Evolutionary conservation across 2,797 vertebrate genomes (phyloP), one percentile per base, ranked within the genome.

Genomic region (Sebastes minor): DNA sequence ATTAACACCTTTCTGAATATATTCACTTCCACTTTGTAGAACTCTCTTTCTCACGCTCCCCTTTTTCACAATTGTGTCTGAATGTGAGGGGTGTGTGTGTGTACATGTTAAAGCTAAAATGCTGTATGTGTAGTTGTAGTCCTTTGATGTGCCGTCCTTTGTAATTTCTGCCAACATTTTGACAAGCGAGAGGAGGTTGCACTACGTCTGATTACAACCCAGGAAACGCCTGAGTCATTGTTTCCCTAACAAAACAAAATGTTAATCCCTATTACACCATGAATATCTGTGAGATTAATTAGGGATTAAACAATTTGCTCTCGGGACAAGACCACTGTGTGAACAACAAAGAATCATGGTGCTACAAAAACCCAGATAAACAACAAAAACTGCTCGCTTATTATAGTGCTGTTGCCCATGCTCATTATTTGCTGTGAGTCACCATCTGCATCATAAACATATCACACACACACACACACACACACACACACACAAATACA

Each of bases 141-240:
- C 84, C 90, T 95, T 95, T 95, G 94, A 96, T 94, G 92, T 91
- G 72, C 81, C 52, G 64, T 63, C 81, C 88, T 91, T 93, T 93
- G 89, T 93, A 82, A 93, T 86, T 89, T 82, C 84, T 84, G 93
- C 93, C 93, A 93, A 90, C 90, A 89, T 90, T 55, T 49, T 83
- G 80, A 87, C 80, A 86, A 80, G 87, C 74, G 55, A 82, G 74
- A 66, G 56, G 76, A 81, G 69, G 78, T 55, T 66, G 74, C 35
- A 27, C 85, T 25, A 64, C 38, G n/a, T 88, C 83, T 91, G 87
- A 90, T 90, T 91, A 85, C 81, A 46, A 71, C 64, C 74, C 49
- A 60, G 78, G 86, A 86, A 88, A 91, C 10, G 82, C 71, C 77
- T 32, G 70, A 22, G 23, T 85, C 85, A 89, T 93, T 95, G 91